phyloP scores from a whole-genome alignment of 1,140 invertebrate species.

The Hyphantria cunea region DNA sequence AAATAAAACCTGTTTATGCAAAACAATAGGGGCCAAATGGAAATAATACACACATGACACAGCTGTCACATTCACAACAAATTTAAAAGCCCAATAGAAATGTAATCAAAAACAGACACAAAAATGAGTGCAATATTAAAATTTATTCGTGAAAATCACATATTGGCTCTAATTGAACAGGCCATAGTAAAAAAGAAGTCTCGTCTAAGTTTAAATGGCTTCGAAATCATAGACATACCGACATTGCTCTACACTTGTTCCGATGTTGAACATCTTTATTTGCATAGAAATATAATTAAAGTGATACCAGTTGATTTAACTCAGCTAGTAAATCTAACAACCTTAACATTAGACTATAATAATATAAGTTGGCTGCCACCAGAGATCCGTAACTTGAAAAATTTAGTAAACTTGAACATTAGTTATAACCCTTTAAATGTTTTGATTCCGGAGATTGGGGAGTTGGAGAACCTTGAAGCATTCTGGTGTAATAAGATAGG shows the following conservation, averaged over 20 bases:
- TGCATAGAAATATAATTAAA: slow-evolving; percentile 83
- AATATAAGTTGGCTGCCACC: slow-evolving; percentile 85
- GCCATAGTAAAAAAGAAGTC: slow-evolving; percentile 82
- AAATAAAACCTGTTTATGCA: neutral
- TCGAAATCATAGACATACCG: slow-evolving; percentile 82
- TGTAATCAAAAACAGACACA: slow-evolving; percentile 66
- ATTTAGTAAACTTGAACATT: slow-evolving; percentile 90
- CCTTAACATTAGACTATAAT: slow-evolving; percentile 84
- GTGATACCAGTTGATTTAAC: slow-evolving; percentile 71
- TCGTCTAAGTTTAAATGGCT: slow-evolving; percentile 82
- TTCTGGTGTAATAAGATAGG: slow-evolving; percentile 86
- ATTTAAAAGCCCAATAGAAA: slow-evolving; percentile 67
- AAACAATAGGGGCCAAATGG: neutral
- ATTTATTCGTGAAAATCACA: slow-evolving; percentile 84
- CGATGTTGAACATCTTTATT: slow-evolving; percentile 81
- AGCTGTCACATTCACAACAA: slow-evolving; percentile 34
- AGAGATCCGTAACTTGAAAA: slow-evolving; percentile 83
- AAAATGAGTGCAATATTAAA: slow-evolving; percentile 83
- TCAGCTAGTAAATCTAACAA: slow-evolving; percentile 71
- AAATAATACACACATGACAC: neutral
- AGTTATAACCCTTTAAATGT: slow-evolving; percentile 89
- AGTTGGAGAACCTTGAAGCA: slow-evolving; percentile 88
- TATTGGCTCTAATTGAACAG: slow-evolving; percentile 84
- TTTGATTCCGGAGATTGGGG: slow-evolving; percentile 86
- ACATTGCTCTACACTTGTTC: slow-evolving; percentile 79